phyloP scores from a whole-genome alignment of 1,140 invertebrate species.

The Cotesia typhae region DNA sequence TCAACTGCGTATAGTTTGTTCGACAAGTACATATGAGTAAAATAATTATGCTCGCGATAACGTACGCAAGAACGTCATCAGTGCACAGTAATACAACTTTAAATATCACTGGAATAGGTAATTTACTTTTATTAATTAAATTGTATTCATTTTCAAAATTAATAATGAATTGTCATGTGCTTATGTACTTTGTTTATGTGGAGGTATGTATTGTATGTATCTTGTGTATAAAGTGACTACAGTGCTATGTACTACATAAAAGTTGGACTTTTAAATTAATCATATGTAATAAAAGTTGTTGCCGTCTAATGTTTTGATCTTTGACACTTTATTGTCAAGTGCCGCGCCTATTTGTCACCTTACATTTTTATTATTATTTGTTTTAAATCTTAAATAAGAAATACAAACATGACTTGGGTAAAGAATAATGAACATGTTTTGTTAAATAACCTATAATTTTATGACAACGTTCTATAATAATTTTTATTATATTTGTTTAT shows the following conservation, averaged over 20 bases:
- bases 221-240: neutral
- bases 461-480: too few species aligned
- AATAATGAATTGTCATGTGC: neutral
- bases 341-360: constrained; percentile 20
- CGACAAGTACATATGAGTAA: constrained; percentile 6
- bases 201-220: neutral
- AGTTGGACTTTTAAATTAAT: constrained; percentile 3
- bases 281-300: too few species aligned
- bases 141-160: neutral
- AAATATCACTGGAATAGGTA: constrained; percentile 31
- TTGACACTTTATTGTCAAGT: constrained; percentile 21
- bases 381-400: neutral
- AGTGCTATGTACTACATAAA: constrained; percentile 3
- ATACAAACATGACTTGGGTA: too few species aligned
- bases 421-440: too few species aligned
- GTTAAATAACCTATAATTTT: too few species aligned
- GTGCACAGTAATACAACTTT: constrained; percentile 17
- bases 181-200: neutral
- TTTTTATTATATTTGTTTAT: too few species aligned
- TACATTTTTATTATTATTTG: neutral
- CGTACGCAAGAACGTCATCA: constrained; percentile 5
- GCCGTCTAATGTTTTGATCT: neutral
- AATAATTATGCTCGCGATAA: constrained; percentile 33
- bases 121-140: neutral
- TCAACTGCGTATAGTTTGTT: constrained; percentile 4